phyloP scores from a whole-genome alignment of 2,888 invertebrate genomes.

The Acanthosoma haemorrhoidale region DNA sequence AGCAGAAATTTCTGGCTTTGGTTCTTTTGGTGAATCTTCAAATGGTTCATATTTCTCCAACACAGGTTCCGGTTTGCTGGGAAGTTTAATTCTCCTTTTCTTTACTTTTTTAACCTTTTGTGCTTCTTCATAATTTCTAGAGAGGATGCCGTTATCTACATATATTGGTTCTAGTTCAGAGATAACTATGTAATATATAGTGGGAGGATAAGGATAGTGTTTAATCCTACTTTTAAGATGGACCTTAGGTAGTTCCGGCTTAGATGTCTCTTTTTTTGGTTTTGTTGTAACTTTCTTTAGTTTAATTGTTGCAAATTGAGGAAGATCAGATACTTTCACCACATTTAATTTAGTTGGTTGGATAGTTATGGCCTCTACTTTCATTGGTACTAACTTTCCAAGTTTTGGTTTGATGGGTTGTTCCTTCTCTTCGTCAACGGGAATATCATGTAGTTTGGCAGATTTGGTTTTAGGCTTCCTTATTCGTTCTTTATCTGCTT shows the following conservation, averaged over 20 bases:
- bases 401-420: neutral
- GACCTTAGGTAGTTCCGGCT: constrained; percentile 58
- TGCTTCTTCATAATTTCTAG: constrained; percentile 44
- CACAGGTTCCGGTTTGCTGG: constrained; percentile 40
- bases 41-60: constrained; percentile 42
- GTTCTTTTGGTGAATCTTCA: constrained; percentile 35
- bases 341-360: constrained; percentile 38
- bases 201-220: constrained; percentile 47
- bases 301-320: constrained; percentile 57
- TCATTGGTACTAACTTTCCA: constrained; percentile 4
- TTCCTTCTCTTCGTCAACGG: neutral
- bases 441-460: neutral
- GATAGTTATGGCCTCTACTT: constrained; percentile 36
- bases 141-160: constrained; percentile 43
- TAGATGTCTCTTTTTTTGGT: constrained; percentile 45
- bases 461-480: neutral
- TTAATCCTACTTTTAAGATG: constrained; percentile 65
- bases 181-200: constrained; percentile 45
- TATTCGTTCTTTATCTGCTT: constrained; percentile 26
- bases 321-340: constrained; percentile 47
- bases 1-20: constrained; percentile 35
- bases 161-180: constrained; percentile 44
- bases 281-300: no score
- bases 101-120: constrained; percentile 42
- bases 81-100: constrained; percentile 39